Base-by-base conservation (phyloP, 2,888 invertebrate species). In the Chesias legatella region DNA sequence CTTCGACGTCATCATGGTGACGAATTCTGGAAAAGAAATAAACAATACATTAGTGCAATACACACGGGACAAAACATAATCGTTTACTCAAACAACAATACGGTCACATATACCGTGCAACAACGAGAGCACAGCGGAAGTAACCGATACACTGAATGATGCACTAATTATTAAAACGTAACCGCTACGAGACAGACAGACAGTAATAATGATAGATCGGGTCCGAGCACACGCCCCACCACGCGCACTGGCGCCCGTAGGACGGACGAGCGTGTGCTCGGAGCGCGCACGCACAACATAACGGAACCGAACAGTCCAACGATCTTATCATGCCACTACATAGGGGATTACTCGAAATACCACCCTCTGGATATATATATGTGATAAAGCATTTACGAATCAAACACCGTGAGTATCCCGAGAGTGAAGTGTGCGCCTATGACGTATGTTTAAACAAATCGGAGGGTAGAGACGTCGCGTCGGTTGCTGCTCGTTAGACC, bases 1-100 rank as follows among this genome's bases (percentile, higher is more conserved):
- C 95, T 97, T 97, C 93, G 97, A 97, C 92, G 97, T 97, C 97
- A 97, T 97, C 97, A 97, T 97, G 92, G 96, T 97, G 93, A 97
- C 96, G 92, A 97, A 97, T 93, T 97, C 96, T 96, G 93, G 22
- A 94, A 78, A 83, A 80, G 70, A 76, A 60, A 66, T 53, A 54
- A 41, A 34, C 39, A 17, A 3, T 1, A 28, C 47, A 63, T 77
- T 61, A 77, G 61, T 48, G 10, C 4, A 28, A 17, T 34, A 46
- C 10, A 29, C 6, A n/a, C n/a, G n/a, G n/a, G n/a, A n/a, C n/a
- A n/a, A n/a, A n/a, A n/a, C n/a, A n/a, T n/a, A n/a, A n/a, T n/a
- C n/a, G n/a, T n/a, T n/a, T n/a, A n/a, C n/a, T n/a, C n/a, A n/a
- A n/a, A n/a, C n/a, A n/a, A n/a, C n/a, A n/a, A n/a, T n/a, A 43